Evolutionary conservation across 2,113 vertebrate genomes (phyloP).

Genomic region (Anoplopoma fimbria): DNA sequence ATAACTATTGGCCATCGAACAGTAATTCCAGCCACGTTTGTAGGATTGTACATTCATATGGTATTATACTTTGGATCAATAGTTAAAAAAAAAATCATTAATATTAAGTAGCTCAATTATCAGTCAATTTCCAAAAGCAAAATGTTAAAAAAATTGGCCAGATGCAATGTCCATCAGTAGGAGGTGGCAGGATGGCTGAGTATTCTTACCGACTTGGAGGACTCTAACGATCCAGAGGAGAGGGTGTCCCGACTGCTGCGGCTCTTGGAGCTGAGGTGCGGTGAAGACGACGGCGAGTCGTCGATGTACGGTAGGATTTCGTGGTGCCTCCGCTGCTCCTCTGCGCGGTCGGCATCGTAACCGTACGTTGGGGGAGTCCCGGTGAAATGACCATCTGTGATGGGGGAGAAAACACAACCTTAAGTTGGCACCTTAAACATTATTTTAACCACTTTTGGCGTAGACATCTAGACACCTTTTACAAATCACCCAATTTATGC

Average conservation of each 20-base stretch:
- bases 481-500: neutral
- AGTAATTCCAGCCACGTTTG: neutral
- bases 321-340: conserved; percentile 91
- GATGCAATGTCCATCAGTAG: neutral
- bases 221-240: conserved; percentile 90
- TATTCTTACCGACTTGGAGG: conserved; percentile 90
- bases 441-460: neutral
- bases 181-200: too few relatives aligned
- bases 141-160: neutral
- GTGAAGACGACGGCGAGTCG: conserved; percentile 95
- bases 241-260: conserved; percentile 90
- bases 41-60: neutral
- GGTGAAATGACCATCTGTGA: conserved; percentile 88
- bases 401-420: neutral
- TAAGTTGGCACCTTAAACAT: neutral
- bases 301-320: conserved; percentile 97
- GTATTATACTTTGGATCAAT: neutral
- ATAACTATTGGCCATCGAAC: conserved; percentile 5
- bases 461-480: neutral
- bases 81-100: neutral
- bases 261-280: conserved; percentile 94
- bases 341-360: conserved; percentile 89
- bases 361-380: conserved; percentile 89
- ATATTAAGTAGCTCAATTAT: neutral
- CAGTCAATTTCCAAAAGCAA: neutral